These are phyloP conservation scores for Hydrotaea diabolus DNA, from an alignment of 2,888 invertebrate genomes.

Conservation along the genomic window DNA sequence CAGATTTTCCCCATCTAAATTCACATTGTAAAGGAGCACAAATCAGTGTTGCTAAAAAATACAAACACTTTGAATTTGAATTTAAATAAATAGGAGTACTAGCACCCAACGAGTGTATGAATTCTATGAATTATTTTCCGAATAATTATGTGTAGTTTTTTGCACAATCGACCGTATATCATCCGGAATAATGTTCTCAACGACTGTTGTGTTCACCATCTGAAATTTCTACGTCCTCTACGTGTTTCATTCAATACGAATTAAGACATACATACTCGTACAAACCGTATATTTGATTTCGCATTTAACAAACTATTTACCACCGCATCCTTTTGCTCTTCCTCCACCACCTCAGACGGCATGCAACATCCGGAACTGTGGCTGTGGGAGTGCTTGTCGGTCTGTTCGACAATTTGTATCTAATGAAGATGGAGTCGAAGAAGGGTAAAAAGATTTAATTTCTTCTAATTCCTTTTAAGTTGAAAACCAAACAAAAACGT, in stretches of 20 bases:
- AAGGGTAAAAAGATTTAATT: slow-evolving; percentile 22
- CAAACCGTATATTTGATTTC: background rate
- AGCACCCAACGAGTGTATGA: background rate
- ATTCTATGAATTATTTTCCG: slow-evolving; percentile 17
- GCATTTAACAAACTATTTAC: slow-evolving; percentile 8
- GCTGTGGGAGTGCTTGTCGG: background rate
- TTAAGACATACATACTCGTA: too few species aligned
- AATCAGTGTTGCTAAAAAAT: background rate
- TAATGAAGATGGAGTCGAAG: background rate
- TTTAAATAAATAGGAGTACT: background rate
- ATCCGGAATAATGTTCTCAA: background rate
- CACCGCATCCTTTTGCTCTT: background rate
- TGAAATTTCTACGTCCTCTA: background rate
- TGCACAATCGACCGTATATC: background rate
- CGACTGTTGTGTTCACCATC: background rate
- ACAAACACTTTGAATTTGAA: background rate
- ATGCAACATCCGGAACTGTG: background rate
- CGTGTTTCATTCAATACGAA: background rate
- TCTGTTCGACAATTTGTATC: background rate
- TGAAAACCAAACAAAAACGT: slow-evolving; percentile 30
- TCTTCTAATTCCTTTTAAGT: slow-evolving; percentile 45
- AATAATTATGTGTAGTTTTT: slow-evolving; percentile 26
- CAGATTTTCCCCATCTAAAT: too few species aligned
- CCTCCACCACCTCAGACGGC: background rate
- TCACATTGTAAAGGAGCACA: background rate